Percentiles rank a stretch among this genome's conserved stretches.
These are phyloP conservation scores for Spialia ferax DNA, from an alignment of 2,888 invertebrate species.

Conservation along the genomic window DNA sequence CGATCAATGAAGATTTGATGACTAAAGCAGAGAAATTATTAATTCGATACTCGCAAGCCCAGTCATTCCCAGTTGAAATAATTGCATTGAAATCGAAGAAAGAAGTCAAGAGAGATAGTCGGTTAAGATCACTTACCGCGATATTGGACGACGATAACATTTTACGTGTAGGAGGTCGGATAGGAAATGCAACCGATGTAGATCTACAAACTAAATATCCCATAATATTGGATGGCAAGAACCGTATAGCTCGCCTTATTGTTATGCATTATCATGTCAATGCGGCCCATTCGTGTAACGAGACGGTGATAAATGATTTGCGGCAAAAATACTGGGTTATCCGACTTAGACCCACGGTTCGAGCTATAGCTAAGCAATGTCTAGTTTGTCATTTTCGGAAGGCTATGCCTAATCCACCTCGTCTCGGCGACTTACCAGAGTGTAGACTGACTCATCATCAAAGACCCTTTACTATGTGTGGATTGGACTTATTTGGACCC, in stretches of 20 bases:
- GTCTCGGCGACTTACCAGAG: conserved; percentile 41
- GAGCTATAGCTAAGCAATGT: conserved; percentile 13
- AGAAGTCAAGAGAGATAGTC: conserved; percentile 25
- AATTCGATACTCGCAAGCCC: conserved; percentile 21
- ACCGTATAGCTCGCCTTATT: conserved; percentile 35
- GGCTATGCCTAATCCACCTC: background rate
- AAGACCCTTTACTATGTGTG: conserved; percentile 39
- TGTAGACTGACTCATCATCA: conserved; percentile 41
- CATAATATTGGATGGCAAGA: conserved; percentile 42
- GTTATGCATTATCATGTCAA: conserved; percentile 42
- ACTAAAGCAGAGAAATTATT: conserved; percentile 25
- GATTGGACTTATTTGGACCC: conserved; percentile 43
- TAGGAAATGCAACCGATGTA: conserved; percentile 37
- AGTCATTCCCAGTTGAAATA: conserved; percentile 8
- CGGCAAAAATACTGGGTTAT: conserved; percentile 48
- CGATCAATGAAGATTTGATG: background rate
- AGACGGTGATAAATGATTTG: conserved; percentile 46
- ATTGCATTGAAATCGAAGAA: conserved; percentile 15
- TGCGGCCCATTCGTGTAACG: conserved; percentile 42
- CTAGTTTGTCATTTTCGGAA: background rate
- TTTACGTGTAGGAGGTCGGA: conserved; percentile 42
- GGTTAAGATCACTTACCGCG: conserved; percentile 29
- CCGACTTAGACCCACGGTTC: conserved; percentile 38
- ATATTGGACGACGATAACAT: conserved; percentile 41
- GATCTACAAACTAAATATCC: conserved; percentile 33